phyloP scores from a whole-genome alignment of 2,113 vertebrate genomes.

The Gymnobelideus leadbeateri region DNA sequence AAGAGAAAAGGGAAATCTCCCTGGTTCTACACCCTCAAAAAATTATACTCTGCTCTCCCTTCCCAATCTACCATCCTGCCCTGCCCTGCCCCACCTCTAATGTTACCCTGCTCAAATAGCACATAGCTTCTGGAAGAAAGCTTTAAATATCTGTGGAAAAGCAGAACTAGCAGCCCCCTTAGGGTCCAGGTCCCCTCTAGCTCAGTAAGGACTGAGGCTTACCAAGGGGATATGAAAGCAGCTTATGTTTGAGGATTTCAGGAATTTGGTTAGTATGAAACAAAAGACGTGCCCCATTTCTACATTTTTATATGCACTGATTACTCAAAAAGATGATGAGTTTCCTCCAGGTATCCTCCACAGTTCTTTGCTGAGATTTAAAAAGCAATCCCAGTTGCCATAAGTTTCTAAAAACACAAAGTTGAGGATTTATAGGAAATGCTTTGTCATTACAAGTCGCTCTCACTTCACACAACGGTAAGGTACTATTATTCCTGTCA shows the following conservation, averaged over 20 bases:
- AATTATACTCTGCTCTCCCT: not conserved
- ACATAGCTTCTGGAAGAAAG: not conserved
- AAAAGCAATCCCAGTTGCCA: not conserved
- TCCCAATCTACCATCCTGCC: not conserved
- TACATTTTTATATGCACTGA: not conserved
- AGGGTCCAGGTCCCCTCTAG: no score
- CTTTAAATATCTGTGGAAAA: not conserved
- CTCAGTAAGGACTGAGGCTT: no score
- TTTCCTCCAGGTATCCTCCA: not conserved
- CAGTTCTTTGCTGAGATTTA: not conserved
- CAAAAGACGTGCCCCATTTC: not conserved
- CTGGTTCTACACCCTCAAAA: not conserved
- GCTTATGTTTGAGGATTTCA: not conserved
- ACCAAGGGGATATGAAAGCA: not conserved
- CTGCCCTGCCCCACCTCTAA: not conserved
- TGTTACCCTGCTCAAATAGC: not conserved
- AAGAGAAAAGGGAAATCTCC: not conserved
- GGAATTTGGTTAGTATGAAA: not conserved
- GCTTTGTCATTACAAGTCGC: not conserved
- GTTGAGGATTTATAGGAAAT: not conserved
- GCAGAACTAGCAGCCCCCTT: not conserved
- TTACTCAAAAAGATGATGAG: not conserved
- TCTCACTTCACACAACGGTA: not conserved
- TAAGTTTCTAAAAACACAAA: constrained; percentile 7
- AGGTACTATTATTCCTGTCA: not conserved